Evolutionary conservation across 2,888 invertebrate species (phyloP), one percentile per base, ranked within the genome.

Genomic region (Agrypnus murinus): DNA sequence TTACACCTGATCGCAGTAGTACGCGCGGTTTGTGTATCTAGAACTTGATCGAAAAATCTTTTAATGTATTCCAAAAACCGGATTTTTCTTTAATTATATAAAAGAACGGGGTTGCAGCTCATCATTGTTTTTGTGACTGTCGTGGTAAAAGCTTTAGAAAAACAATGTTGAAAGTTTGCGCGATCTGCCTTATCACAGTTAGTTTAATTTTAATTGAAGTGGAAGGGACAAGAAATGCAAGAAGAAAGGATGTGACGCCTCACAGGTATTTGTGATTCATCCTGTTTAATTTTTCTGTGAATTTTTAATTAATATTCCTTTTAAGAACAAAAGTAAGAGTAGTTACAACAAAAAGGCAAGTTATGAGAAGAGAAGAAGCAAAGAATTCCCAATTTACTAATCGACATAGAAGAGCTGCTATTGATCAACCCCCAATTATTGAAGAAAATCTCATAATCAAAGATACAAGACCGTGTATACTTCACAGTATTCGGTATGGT

Each of bases 1-100:
- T 15, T 55, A 36, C 36, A 36, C 36, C 12, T 32, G 36, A 36
- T 55, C 10, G 34, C n/a, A 32, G 14, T 34, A 32, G 40, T 40
- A 25, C 3, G 2, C 5, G n/a, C 8, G 31, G n/a, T n/a, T n/a
- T n/a, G n/a, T n/a, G n/a, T 3, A 36, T 55, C 15, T 2, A n/a
- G 43, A 36, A 36, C 36, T 38, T 15, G 36, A 15, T 12, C 31
- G 17, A 34, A 53, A n/a, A 25, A 25, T 25, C 5, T 53, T 38
- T 59, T 67, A 67, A 67, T 69, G 19, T 69, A 69, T 63, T 40
- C 64, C 5, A n/a, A 40, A 64, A 69, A 69, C 69, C 69, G 69
- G 69, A 69, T 64, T 69, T 55, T 62, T 10, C 43, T 50, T 62
- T 40, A 36, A 48, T 45, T 55, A 58, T 66, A 66, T 59, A 66